Evolutionary conservation across 2,888 invertebrate genomes (phyloP).

Genomic region (Melanostoma scalare): DNA sequence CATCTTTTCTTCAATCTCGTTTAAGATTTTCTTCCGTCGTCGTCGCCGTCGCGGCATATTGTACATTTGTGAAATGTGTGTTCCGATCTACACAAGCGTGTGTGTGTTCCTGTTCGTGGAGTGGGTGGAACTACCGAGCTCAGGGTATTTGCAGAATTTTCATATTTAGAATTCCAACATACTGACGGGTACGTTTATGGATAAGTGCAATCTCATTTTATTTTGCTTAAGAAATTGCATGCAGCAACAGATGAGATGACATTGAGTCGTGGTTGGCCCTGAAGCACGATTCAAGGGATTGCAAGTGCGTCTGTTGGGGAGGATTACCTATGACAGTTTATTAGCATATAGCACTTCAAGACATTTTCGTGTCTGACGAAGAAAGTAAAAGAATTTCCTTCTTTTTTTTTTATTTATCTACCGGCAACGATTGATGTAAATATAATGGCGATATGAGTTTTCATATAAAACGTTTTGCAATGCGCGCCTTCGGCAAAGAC

Average conservation of each 20-base stretch:
- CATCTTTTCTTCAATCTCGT: conserved; percentile 3
- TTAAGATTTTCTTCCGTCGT: not conserved
- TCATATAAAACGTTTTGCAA: too few species aligned
- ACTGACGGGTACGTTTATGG: conserved; percentile 12
- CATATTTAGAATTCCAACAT: conserved; percentile 34
- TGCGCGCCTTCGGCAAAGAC: too few species aligned
- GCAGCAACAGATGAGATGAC: conserved; percentile 46
- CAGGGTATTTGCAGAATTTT: conserved; percentile 7
- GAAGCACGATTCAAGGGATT: conserved; percentile 46
- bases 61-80: not conserved
- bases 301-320: not conserved
- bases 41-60: too few species aligned
- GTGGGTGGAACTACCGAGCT: not conserved
- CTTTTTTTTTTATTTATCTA: not conserved
- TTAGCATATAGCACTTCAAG: conserved; percentile 30
- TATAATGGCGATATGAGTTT: too few species aligned
- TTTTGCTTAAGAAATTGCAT: conserved; percentile 43
- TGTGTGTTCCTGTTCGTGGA: not conserved
- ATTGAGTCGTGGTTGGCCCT: conserved; percentile 4
- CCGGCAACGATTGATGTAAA: not conserved
- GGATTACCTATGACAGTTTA: conserved; percentile 34
- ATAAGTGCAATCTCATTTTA: conserved; percentile 45
- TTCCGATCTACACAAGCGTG: not conserved
- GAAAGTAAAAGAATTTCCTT: not conserved
- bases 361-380: conserved; percentile 1